Conservation (phyloP, 1,140 invertebrate species). For the Samia ricini region DNA sequence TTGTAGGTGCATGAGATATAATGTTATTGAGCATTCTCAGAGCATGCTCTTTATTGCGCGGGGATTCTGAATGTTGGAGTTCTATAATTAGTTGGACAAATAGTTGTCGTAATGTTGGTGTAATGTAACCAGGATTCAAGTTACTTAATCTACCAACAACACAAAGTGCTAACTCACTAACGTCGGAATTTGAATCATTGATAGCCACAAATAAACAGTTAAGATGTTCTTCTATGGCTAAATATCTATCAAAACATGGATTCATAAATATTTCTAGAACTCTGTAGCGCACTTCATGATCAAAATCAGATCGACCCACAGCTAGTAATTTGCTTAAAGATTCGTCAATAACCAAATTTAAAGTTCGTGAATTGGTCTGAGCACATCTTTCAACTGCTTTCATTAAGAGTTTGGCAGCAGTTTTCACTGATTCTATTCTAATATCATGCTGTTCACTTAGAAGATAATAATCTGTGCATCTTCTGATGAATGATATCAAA, state of each 20-base stretch:
- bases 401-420: slow-evolving; percentile 92
- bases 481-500: slow-evolving; percentile 93
- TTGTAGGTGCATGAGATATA: slow-evolving; percentile 93
- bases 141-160: slow-evolving; percentile 94
- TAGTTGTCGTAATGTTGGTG: slow-evolving; percentile 95
- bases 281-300: slow-evolving; percentile 94
- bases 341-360: slow-evolving; percentile 92
- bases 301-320: slow-evolving; percentile 96
- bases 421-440: slow-evolving; percentile 95
- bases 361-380: slow-evolving; percentile 83
- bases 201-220: slow-evolving; percentile 95
- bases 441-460: slow-evolving; percentile 94
- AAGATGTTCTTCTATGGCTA: slow-evolving; percentile 97
- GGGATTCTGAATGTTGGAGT: slow-evolving; percentile 95
- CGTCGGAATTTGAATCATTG: slow-evolving; percentile 98
- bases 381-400: slow-evolving; percentile 86
- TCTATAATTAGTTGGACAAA: slow-evolving; percentile 96
- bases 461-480: slow-evolving; percentile 96
- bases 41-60: slow-evolving; percentile 96
- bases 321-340: slow-evolving; percentile 94
- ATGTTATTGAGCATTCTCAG: slow-evolving; percentile 97
- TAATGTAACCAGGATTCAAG: slow-evolving; percentile 98
- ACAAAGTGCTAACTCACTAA: slow-evolving; percentile 94
- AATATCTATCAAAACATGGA: slow-evolving; percentile 94
- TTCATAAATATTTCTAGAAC: slow-evolving; percentile 94